These are phyloP conservation scores for Lepus oiostolus DNA, from an alignment of 2,797 vertebrate genomes.

Conservation along the genomic window DNA sequence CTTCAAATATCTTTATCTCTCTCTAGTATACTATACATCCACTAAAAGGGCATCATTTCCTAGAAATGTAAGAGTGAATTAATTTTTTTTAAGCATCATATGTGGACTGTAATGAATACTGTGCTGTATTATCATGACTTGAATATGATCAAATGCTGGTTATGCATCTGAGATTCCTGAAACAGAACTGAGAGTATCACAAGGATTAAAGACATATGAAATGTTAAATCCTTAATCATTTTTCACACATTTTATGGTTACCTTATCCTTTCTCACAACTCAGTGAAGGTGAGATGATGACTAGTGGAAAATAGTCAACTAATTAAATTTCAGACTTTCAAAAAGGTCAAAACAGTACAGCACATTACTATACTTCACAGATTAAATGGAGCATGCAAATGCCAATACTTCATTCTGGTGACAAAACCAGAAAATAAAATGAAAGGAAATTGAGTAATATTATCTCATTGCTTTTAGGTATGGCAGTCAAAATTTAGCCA, in stretches of 20 bases:
- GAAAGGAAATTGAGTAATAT: conserved; percentile 60
- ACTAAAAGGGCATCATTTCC: background rate
- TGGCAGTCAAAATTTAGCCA: conserved; percentile 51
- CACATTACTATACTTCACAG: conserved; percentile 61
- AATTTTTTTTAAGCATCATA: background rate
- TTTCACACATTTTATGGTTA: conserved; percentile 72
- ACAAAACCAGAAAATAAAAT: conserved; percentile 30
- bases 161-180: conserved; percentile 35
- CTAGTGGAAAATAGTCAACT: conserved; percentile 60
- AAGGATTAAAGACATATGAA: conserved; percentile 67
- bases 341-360: conserved; percentile 81
- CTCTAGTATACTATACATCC: conserved; percentile 43
- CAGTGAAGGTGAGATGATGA: conserved; percentile 68
- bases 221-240: conserved; percentile 62
- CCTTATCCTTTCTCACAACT: conserved; percentile 58
- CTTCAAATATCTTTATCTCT: conserved; percentile 44
- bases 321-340: conserved; percentile 76
- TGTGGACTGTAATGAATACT: conserved; percentile 34
- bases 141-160: background rate
- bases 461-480: conserved; percentile 48
- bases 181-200: conserved; percentile 31
- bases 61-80: background rate
- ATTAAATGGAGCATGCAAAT: conserved; percentile 75
- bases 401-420: conserved; percentile 62
- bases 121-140: background rate